A percentile compares a stretch with the other conserved stretches of the same genome.
These are phyloP conservation scores for Epizoanthus rinbou DNA, from an alignment of 92 coral and sea anemone genomes.

Conservation along the genomic window DNA sequence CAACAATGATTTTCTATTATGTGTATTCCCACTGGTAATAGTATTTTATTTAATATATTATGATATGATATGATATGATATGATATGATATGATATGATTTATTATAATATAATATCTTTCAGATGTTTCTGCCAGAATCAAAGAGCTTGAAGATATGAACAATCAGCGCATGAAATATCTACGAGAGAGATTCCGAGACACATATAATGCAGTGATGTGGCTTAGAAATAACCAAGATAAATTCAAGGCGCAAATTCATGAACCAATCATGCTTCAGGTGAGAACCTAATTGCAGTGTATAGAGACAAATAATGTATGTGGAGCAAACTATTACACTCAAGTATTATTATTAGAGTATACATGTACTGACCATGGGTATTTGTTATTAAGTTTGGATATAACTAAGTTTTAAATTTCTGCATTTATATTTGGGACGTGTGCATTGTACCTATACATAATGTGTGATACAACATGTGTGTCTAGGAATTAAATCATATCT, in stretches of 20 bases:
- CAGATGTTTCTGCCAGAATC: slow-evolving; percentile 75
- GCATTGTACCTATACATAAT: too few relatives aligned
- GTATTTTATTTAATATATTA: not conserved
- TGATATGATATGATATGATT: too few relatives aligned
- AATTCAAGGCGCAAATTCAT: slow-evolving; percentile 71
- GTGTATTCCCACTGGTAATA: not conserved
- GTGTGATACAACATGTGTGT: not conserved
- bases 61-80: too few relatives aligned
- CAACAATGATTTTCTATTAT: not conserved
- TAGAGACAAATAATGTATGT: too few relatives aligned
- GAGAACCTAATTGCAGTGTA: slow-evolving; percentile 6
- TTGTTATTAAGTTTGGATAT: too few relatives aligned
- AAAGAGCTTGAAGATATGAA: slow-evolving; percentile 86
- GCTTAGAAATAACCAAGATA: slow-evolving; percentile 89
- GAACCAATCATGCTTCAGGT: slow-evolving; percentile 92
- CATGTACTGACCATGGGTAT: too few relatives aligned
- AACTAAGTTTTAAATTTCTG: too few relatives aligned
- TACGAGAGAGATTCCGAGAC: slow-evolving; percentile 69
- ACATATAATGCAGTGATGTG: slow-evolving; percentile 98
- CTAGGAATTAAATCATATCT: not conserved
- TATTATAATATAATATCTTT: too few relatives aligned
- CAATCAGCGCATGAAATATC: slow-evolving; percentile 80
- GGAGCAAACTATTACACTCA: too few relatives aligned
- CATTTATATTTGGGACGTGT: too few relatives aligned
- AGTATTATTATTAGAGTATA: too few relatives aligned